Conservation (phyloP, 2,797 vertebrate species). For the Netta rufina region DNA sequence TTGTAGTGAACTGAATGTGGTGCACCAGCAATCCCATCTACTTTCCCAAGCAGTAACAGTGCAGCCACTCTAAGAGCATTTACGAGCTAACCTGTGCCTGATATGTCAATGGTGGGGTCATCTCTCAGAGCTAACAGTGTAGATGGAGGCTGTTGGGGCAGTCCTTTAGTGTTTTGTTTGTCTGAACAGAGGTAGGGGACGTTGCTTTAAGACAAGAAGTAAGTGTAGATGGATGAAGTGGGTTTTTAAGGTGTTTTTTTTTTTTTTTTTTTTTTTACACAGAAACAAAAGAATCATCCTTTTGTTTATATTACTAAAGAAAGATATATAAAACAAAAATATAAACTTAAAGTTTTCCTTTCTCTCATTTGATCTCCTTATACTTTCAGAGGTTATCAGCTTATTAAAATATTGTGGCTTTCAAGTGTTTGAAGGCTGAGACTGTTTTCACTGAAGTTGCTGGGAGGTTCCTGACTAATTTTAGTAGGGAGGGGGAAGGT, state of each 20-base stretch:
- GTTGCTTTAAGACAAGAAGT: not conserved
- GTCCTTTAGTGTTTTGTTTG: not conserved
- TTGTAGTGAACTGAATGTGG: not conserved
- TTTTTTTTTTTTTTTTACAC: not conserved
- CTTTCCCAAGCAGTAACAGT: not conserved
- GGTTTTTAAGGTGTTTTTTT: not conserved
- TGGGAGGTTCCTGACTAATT: slow-evolving; percentile 21
- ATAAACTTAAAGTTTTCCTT: not conserved
- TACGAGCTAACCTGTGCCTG: not conserved
- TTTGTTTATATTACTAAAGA: not conserved
- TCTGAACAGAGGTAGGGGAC: not conserved
- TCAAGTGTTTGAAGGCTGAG: not conserved
- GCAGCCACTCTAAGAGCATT: not conserved
- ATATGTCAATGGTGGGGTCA: not conserved
- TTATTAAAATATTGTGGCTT: not conserved
- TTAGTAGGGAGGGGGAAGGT: slow-evolving; percentile 38
- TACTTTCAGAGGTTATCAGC: not conserved
- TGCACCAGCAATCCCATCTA: not conserved
- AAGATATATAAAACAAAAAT: not conserved
- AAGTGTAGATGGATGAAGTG: not conserved
- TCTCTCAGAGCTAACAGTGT: not conserved
- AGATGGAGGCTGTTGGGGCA: not conserved
- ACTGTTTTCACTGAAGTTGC: slow-evolving; percentile 18
- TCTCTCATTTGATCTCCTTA: not conserved
- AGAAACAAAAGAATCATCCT: not conserved